Percentiles rank a stretch among this genome's conserved stretches.
Evolutionary conservation across 1,140 invertebrate genomes (phyloP).

Genomic region (Lycorma delicatula): DNA sequence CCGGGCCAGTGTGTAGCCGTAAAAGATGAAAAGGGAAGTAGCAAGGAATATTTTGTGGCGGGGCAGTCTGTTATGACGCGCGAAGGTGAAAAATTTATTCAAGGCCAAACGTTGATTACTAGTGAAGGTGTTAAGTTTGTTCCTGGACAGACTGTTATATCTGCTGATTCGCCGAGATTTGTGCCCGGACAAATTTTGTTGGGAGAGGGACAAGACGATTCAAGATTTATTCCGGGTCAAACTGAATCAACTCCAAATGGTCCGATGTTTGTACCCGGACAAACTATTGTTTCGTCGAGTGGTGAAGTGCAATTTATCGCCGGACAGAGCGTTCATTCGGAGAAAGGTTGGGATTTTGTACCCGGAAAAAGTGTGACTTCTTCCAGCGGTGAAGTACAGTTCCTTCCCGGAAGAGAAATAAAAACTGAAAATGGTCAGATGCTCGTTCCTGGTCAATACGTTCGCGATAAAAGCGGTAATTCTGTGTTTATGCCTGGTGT

Average conservation of each 20-base stretch:
- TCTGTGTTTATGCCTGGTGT: conserved; percentile 44
- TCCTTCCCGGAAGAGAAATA: conserved; percentile 50
- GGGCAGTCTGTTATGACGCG: conserved; percentile 55
- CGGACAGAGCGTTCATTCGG: conserved; percentile 46
- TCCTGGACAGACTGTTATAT: conserved; percentile 60
- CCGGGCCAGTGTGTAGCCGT: conserved; percentile 59
- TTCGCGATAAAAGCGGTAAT: conserved; percentile 30
- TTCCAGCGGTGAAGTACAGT: conserved; percentile 46
- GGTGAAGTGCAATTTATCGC: conserved; percentile 49
- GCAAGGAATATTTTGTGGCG: conserved; percentile 45
- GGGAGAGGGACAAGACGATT: conserved; percentile 31
- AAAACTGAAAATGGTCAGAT: conserved; percentile 44
- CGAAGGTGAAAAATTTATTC: conserved; percentile 56
- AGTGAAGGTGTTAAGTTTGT: conserved; percentile 46
- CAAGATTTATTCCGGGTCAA: conserved; percentile 43
- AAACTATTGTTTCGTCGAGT: conserved; percentile 52
- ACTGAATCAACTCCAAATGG: conserved; percentile 35
- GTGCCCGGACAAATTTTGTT: conserved; percentile 57
- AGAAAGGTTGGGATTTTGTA: conserved; percentile 42
- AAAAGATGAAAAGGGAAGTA: conserved; percentile 50
- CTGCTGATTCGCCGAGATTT: conserved; percentile 53
- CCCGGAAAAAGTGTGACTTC: conserved; percentile 44
- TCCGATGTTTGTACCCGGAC: conserved; percentile 47
- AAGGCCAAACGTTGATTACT: conserved; percentile 43
- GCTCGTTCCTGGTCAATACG: conserved; percentile 61